phyloP scores from a whole-genome alignment of 2,113 vertebrate species.

The Gopherus evgoodei region DNA sequence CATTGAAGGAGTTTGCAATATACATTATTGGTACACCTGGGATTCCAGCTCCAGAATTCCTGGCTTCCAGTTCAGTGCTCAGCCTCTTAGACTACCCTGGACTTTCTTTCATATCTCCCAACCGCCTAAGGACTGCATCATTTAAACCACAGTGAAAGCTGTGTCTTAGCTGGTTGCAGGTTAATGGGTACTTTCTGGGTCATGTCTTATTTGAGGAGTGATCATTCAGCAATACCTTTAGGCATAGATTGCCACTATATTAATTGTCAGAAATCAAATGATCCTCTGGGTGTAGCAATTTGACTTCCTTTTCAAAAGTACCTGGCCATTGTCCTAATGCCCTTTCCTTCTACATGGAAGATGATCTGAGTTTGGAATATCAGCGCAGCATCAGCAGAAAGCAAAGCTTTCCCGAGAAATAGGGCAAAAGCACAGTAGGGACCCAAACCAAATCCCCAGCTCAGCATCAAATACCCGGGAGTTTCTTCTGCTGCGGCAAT shows the following conservation, averaged over 20 bases:
- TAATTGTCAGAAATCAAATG: neutral
- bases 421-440: neutral
- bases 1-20: neutral
- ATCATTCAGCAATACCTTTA: neutral
- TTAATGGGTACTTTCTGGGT: neutral
- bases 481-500: neutral
- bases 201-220: neutral
- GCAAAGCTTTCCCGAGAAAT: neutral
- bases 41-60: neutral
- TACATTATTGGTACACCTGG: neutral
- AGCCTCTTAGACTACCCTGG: neutral
- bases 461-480: neutral
- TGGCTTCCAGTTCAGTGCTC: neutral
- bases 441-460: neutral
- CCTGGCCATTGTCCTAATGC: neutral
- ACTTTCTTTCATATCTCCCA: neutral
- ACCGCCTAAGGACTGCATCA: neutral
- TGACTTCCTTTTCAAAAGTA: neutral
- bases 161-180: neutral
- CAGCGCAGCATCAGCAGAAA: neutral
- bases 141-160: neutral
- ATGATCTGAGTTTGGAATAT: neutral
- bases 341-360: neutral
- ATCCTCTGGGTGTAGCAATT: neutral
- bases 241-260: neutral